Percentiles rank a stretch among this genome's conserved stretches.
phyloP scores from a whole-genome alignment of 2,113 vertebrate genomes.

The Kryptolebias marmoratus region DNA sequence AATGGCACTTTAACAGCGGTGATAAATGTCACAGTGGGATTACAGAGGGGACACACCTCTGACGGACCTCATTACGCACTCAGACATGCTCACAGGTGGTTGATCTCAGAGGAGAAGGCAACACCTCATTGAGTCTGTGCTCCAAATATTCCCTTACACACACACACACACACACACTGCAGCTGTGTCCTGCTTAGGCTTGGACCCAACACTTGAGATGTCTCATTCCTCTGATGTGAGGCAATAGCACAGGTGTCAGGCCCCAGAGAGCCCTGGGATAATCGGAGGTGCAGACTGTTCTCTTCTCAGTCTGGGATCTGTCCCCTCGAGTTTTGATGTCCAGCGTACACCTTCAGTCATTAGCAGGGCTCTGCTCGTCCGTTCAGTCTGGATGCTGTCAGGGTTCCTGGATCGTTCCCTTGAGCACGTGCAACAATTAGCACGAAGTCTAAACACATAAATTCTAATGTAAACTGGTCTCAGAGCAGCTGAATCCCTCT shows the following conservation, averaged over 20 bases:
- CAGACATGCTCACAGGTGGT: conserved; percentile 48
- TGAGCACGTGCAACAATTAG: conserved; percentile 51
- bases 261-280: conserved; percentile 61
- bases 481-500: conserved; percentile 5
- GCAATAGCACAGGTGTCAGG: conserved; percentile 74
- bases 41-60: conserved; percentile 25
- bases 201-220: conserved; percentile 39
- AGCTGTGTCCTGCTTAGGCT: conserved; percentile 74
- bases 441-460: conserved; percentile 62
- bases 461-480: conserved; percentile 59
- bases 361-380: conserved; percentile 3
- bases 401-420: conserved; percentile 26
- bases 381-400: conserved; percentile 42
- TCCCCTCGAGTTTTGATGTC: conserved; percentile 34
- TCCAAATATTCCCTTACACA: conserved; percentile 19
- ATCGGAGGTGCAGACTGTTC: conserved; percentile 52
- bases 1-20: conserved; percentile 29
- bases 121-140: conserved; percentile 55
- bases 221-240: conserved; percentile 72
- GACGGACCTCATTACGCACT: conserved; percentile 40
- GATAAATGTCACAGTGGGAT: conserved; percentile 50
- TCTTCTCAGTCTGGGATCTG: conserved; percentile 59
- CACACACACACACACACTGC: conserved; percentile 43
- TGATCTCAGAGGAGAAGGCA: conserved; percentile 60
- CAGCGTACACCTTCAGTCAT: conserved; percentile 30